Conservation (phyloP, 2,888 invertebrate species). For the Plebejus argus region DNA sequence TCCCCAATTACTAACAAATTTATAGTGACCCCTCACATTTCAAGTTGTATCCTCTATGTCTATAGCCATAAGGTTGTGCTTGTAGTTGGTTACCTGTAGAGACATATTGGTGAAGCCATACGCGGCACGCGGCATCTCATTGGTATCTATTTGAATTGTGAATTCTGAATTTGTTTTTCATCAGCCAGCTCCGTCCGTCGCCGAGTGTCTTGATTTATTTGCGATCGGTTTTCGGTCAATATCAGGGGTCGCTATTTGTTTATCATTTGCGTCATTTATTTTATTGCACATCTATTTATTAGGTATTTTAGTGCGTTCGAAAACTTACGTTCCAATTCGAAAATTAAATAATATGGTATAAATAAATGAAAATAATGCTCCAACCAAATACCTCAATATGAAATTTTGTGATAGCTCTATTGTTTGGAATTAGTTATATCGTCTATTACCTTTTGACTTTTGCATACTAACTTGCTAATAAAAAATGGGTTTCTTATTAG, state of each 20-base stretch:
- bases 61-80: constrained; percentile 28
- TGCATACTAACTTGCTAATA: too few species aligned
- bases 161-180: constrained; percentile 78
- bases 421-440: too few species aligned
- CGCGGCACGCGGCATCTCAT: constrained; percentile 73
- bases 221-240: constrained; percentile 62
- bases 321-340: too few species aligned
- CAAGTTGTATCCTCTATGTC: neutral
- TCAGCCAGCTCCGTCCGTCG: constrained; percentile 68
- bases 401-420: too few species aligned
- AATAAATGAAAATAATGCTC: too few species aligned
- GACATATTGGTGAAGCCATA: constrained; percentile 43
- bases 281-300: constrained; percentile 38
- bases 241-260: constrained; percentile 59
- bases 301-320: neutral
- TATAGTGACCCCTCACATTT: neutral
- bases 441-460: too few species aligned
- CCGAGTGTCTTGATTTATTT: constrained; percentile 68
- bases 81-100: constrained; percentile 19
- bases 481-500: too few species aligned
- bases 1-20: constrained; percentile 26
- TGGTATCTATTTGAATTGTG: constrained; percentile 77
- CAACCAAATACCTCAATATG: too few species aligned
- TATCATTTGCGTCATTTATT: constrained; percentile 50
- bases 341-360: too few species aligned